Conservation (phyloP, 1,140 invertebrate species). For the Ylistrum balloti region DNA sequence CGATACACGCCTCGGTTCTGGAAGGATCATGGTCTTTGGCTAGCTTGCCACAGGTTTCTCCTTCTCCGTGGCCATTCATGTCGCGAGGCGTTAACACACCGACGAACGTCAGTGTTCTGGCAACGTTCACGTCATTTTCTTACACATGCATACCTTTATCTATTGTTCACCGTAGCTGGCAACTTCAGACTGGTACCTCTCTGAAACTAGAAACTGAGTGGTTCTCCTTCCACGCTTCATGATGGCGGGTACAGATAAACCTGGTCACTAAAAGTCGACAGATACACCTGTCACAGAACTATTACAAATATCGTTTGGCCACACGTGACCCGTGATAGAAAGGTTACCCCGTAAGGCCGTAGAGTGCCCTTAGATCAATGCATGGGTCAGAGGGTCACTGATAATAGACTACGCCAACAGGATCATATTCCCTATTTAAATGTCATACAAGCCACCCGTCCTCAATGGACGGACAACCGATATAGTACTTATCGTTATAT, state of each 20-base stretch:
- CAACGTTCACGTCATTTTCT: too few relatives aligned
- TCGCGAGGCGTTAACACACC: too few relatives aligned
- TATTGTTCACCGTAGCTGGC: too few relatives aligned
- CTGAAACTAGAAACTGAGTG: too few relatives aligned
- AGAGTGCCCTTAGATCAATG: conserved; percentile 28
- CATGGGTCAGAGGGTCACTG: conserved; percentile 10
- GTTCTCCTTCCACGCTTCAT: too few relatives aligned
- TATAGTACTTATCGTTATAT: not conserved
- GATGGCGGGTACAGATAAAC: not conserved
- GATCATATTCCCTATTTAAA: conserved; percentile 22
- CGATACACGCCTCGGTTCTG: too few relatives aligned
- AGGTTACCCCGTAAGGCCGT: not conserved
- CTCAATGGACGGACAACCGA: not conserved
- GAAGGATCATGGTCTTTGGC: too few relatives aligned
- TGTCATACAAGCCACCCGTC: not conserved
- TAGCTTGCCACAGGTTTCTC: too few relatives aligned
- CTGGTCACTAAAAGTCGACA: not conserved
- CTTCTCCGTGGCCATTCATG: too few relatives aligned
- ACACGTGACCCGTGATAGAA: conserved; percentile 5
- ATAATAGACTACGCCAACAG: not conserved
- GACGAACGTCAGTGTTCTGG: too few relatives aligned
- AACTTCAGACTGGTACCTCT: too few relatives aligned
- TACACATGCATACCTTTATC: too few relatives aligned
- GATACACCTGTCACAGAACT: not conserved
- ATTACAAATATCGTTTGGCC: not conserved